These are phyloP conservation scores for Pardalotus punctatus DNA, from an alignment of 2,113 vertebrate species.

Conservation along the genomic window DNA sequence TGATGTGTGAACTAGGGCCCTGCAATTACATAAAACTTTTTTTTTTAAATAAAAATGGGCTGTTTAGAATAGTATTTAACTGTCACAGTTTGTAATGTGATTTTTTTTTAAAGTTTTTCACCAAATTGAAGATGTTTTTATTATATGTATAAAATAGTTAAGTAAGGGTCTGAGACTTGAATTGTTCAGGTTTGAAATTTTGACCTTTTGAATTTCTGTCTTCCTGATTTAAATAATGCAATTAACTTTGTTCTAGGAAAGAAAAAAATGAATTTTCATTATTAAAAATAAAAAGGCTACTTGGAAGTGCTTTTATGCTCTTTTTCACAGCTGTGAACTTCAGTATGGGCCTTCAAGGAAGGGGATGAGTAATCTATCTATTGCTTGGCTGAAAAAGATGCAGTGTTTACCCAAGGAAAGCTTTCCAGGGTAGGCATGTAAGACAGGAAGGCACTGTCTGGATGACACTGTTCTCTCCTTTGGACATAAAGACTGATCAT, in stretches of 20 bases:
- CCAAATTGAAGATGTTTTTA: not conserved
- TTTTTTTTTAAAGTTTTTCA: not conserved
- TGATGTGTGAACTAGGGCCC: not conserved
- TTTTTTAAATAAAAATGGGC: not conserved
- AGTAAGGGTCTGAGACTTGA: not conserved
- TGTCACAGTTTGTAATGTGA: not conserved
- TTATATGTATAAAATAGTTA: not conserved
- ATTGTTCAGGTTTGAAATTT: not conserved
- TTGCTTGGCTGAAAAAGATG: not conserved
- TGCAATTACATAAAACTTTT: not conserved
- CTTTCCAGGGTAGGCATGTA: not conserved
- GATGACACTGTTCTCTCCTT: not conserved
- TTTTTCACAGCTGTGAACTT: not conserved
- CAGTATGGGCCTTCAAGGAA: not conserved
- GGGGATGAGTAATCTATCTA: not conserved
- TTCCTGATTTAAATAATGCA: not conserved
- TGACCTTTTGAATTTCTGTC: not conserved
- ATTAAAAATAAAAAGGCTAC: not conserved
- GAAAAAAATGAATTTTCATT: not conserved
- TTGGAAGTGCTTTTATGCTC: not conserved
- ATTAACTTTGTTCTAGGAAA: not conserved
- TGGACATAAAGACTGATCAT: not conserved
- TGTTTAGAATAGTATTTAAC: not conserved
- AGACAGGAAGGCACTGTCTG: not conserved
- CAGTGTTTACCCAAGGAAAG: not conserved